Evolutionary conservation across 2,113 vertebrate genomes (phyloP).

Genomic region (Propithecus coquereli): DNA sequence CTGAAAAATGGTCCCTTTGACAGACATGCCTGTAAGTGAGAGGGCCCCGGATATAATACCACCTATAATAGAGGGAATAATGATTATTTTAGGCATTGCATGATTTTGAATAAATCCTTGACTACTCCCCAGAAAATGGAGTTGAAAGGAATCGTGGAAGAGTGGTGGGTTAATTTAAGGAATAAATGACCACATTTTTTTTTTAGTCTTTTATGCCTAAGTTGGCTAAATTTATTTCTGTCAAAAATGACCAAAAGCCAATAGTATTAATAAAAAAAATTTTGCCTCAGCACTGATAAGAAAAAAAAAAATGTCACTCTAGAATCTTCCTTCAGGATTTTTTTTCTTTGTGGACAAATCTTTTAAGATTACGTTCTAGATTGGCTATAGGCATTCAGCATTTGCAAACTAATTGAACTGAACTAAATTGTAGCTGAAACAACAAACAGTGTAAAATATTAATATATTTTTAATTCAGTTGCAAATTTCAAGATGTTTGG

Average conservation of each 20-base stretch:
- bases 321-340: constrained; percentile 60
- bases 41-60: constrained; percentile 82
- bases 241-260: constrained; percentile 61
- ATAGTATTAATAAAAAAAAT: constrained; percentile 43
- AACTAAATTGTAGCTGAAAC: background rate
- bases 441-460: background rate
- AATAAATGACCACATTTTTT: constrained; percentile 75
- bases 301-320: constrained; percentile 41
- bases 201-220: constrained; percentile 60
- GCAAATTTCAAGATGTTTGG: background rate
- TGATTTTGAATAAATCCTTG: constrained; percentile 87
- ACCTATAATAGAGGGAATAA: constrained; percentile 86
- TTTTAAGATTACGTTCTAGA: constrained; percentile 12
- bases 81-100: constrained; percentile 87
- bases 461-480: background rate
- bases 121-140: constrained; percentile 80
- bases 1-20: constrained; percentile 89
- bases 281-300: constrained; percentile 1
- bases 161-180: constrained; percentile 78
- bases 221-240: constrained; percentile 66
- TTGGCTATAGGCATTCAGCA: background rate
- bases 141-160: constrained; percentile 74
- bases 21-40: constrained; percentile 86
- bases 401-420: background rate
- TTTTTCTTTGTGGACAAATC: background rate